phyloP scores from a whole-genome alignment of 2,888 invertebrate genomes.

The Buathra laborator region DNA sequence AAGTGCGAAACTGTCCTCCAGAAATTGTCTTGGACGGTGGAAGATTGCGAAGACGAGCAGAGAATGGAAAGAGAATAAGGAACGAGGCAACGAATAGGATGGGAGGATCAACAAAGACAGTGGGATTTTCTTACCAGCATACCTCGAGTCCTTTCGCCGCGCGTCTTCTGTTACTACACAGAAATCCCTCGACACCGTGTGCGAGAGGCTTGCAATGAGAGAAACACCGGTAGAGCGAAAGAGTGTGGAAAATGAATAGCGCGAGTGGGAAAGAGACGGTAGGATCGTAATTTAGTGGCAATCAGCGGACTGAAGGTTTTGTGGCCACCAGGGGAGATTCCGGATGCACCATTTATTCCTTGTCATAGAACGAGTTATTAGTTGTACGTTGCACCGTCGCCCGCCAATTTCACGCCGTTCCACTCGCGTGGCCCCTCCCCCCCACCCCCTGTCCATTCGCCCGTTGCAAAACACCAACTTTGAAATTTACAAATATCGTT shows the following conservation, averaged over 20 bases:
- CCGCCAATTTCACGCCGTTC: conserved; percentile 46
- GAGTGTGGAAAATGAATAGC: conserved; percentile 66
- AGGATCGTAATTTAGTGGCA: conserved; percentile 82
- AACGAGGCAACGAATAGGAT: conserved; percentile 68
- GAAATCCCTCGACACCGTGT: conserved; percentile 58
- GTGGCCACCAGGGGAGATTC: conserved; percentile 82
- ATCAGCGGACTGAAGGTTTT: conserved; percentile 84
- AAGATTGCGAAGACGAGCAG: conserved; percentile 69
- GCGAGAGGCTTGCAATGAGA: conserved; percentile 36
- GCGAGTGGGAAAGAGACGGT: conserved; percentile 65
- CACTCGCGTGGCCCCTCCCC: conserved; percentile 1
- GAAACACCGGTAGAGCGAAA: conserved; percentile 25
- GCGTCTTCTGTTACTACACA: conserved; percentile 42
- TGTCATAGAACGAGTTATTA: conserved; percentile 82
- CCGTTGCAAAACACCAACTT: not conserved
- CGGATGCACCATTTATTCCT: conserved; percentile 81
- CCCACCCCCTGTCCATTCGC: not conserved
- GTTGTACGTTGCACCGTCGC: conserved; percentile 65
- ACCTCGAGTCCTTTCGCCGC: conserved; percentile 63
- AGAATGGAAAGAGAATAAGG: conserved; percentile 40
- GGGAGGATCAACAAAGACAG: conserved; percentile 73
- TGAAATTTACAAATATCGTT: conserved; percentile 32
- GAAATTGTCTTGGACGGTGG: conserved; percentile 78
- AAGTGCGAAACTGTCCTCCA: conserved; percentile 70
- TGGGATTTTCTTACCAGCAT: conserved; percentile 69